Base-by-base conservation (phyloP, 2,888 invertebrate species). In the Caenorhabditis doughertyi region DNA sequence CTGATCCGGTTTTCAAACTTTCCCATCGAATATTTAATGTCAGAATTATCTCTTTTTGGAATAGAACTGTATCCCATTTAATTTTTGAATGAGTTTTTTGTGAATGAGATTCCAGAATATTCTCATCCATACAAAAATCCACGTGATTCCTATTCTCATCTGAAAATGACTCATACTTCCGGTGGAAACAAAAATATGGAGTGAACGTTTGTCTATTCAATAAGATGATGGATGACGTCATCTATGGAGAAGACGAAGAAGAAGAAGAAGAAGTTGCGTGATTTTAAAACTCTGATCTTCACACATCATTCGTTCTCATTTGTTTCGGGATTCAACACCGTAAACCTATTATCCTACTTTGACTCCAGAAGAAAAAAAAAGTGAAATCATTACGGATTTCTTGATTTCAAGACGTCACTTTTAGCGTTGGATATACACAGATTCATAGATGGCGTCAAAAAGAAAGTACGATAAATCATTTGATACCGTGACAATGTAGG, bases 331-430 rank as follows among this genome's bases (percentile, higher is more conserved):
- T 39, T 35, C 11, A 13, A 18, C 25, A 62, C 64, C 64, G 49
- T 64, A 64, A 64, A 64, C 64, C 64, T 64, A 64, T 3, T 53
- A 32, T 47, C 27, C 62, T 44, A 44, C 32, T 29, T 44, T 49
- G 18, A 42, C 16, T 42, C 25, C 39, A 39, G 39, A 39, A 39
- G 58, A 44, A 32, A 47, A 21, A 18, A 64, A 64, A 64, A 64
- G 42, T 47, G 47, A 49, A 64, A 64, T 47, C n/a, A 47, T 11
- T n/a, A 64, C 42, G 44, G 44, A 62, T 44, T 29, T 21, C n/a
- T 64, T 47, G 64, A 32, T 23, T 64, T 49, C 64, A 47, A 64
- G 47, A 64, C 64, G 64, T 64, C 64, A 64, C 47, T 18, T 47
- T n/a, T 27, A 13, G 60, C 42, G 16, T 56, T 56, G 11, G 23